Conservation (phyloP, 2,888 invertebrate species). For the Drosophila neonasuta region DNA sequence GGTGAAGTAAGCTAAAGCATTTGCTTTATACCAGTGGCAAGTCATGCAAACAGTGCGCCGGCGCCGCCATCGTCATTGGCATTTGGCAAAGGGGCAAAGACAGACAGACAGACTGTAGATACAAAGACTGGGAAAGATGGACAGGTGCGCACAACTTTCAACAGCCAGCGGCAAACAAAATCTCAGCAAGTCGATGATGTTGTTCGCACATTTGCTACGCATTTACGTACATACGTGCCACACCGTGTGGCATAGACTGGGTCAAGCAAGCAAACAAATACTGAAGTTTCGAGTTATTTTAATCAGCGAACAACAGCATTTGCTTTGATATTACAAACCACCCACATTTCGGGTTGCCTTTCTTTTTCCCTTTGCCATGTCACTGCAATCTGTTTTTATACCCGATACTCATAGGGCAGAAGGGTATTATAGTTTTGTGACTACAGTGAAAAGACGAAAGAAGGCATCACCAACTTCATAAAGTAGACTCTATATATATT, state of each 20-base stretch:
- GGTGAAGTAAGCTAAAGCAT: no score
- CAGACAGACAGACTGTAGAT: neutral
- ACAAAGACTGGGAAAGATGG: neutral
- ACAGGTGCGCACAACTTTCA: constrained; percentile 68
- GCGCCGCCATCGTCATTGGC: constrained; percentile 20
- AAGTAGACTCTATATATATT: no score
- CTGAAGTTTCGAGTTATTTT: neutral
- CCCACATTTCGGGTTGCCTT: neutral
- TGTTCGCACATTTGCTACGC: constrained; percentile 66
- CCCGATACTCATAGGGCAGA: no score
- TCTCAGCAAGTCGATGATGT: constrained; percentile 51
- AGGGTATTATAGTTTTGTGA: no score
- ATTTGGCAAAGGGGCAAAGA: constrained; percentile 3
- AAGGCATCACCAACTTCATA: no score
- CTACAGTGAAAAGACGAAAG: no score
- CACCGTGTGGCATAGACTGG: constrained; percentile 25
- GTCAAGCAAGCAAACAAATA: constrained; percentile 27
- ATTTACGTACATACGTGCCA: constrained; percentile 10
- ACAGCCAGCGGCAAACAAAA: constrained; percentile 67
- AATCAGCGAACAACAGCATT: neutral
- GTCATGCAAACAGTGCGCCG: constrained; percentile 63
- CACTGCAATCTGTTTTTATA: no score
- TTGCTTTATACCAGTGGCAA: constrained; percentile 39
- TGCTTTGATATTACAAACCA: neutral
- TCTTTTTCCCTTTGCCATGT: neutral